phyloP scores from a whole-genome alignment of 2,797 vertebrate genomes.

The Choloepus didactylus region DNA sequence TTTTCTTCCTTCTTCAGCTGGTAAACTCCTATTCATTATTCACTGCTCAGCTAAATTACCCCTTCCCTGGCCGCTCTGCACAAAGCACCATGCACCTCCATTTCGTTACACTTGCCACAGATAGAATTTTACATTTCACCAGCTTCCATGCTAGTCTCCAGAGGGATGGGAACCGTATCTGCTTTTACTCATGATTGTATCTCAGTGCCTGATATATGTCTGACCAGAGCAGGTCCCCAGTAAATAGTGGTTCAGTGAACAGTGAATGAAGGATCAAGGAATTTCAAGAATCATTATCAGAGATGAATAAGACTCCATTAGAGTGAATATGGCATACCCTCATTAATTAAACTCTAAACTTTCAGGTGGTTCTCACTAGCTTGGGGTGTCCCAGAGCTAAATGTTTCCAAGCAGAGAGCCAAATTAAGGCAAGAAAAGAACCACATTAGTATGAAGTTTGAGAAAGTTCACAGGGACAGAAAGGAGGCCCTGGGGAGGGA shows the following conservation, averaged over 20 bases:
- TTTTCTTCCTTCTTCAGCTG: background rate
- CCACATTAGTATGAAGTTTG: background rate
- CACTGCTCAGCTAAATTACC: background rate
- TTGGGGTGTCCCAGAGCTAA: background rate
- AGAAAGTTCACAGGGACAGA: background rate
- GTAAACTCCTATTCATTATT: background rate
- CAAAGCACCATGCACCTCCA: background rate
- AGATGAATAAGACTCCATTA: background rate
- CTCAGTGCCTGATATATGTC: background rate
- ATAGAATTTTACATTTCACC: background rate
- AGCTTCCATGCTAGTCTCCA: background rate
- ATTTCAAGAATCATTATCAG: background rate
- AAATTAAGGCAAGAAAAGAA: background rate
- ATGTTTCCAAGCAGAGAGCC: background rate
- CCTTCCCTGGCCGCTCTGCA: background rate
- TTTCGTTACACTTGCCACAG: no score
- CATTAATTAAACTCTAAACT: background rate
- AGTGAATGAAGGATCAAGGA: background rate
- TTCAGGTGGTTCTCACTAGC: background rate
- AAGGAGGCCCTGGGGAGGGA: background rate
- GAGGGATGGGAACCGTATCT: background rate
- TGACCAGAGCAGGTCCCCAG: background rate
- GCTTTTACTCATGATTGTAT: background rate
- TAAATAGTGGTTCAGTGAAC: background rate
- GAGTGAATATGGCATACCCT: background rate